Evolutionary conservation across 1,140 invertebrate species (phyloP), one percentile per base, ranked within the genome.

Genomic region (Mya arenaria): DNA sequence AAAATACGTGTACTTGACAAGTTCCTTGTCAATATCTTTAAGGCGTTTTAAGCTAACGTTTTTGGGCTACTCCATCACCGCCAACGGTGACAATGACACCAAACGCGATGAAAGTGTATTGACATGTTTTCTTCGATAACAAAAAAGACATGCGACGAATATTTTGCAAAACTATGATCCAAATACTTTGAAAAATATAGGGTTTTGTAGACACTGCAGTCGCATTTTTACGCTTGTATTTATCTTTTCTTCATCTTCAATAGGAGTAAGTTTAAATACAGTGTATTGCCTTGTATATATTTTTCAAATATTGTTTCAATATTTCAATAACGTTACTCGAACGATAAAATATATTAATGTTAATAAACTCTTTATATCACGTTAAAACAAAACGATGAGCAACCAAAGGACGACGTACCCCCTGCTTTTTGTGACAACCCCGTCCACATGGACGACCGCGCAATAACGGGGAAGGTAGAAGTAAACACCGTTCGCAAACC

Each of bases 401-500:
- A 5, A 66, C 19, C n/a, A 41, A n/a, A 68, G 39, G 28, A 6
- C 0, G 28, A n/a, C 41, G 19, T 52, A 69, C 66, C 66, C 15
- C 66, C 66, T 15, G 66, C 28, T 5, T 17, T 48, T 69, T 69
- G 66, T 48, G 19, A n/a, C 6, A 69, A 28, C n/a, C 66, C 66
- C 6, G 8, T 8, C 66, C 66, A 69, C 32, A 28, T 17, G 23
- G 66, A 69, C 41, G 39, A 25, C 10, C 30, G 30, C 32, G 37
- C 34, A 37, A 69, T 8, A 3, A 52, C 44, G 0, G 66, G 39
- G 1, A 44, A 5, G 23, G 25, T 28, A 30, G 66, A 69, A 10
- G n/a, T 69, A 15, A 69, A 30, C 30, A 44, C 5, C 3, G 48
- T 44, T 6, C 19, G 4, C 5, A 69, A 8, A 2, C 23, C 66